Base-by-base conservation (phyloP, 2,888 invertebrate genomes). In the Tineola bisselliella region DNA sequence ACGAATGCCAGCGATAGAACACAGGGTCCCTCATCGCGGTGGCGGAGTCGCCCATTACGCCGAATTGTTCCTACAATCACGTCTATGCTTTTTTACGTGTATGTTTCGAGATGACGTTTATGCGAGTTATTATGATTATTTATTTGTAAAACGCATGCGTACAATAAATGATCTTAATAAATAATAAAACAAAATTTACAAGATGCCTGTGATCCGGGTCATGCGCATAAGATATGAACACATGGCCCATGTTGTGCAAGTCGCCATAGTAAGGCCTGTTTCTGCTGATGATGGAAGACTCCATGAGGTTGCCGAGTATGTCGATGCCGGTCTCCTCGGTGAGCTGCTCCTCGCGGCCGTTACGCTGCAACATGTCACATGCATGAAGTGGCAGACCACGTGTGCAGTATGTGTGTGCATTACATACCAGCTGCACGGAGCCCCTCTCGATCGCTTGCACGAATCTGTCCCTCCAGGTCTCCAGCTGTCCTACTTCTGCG, bases 1-100 rank as follows among this genome's bases (percentile, higher is more conserved):
- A 92, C 0, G 92, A 89, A 71, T 96, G 95, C 93, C 93, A 95
- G 72, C 93, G 91, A 82, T 95, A 95, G 87, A 95, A 95, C 15
- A 93, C 81, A 0, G 95, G 95, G 79, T 96, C 96, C 1, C 95
- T 88, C 94, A 95, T 95, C 0, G 95, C 93, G 0, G 94, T 94
- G 0, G 94, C 90, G 0, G 93, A 90, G 71, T 95, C 95, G 0
- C 94, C 94, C 90, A 95, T 95, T 30, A 94, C 92, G 44, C 93
- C 91, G 69, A 93, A 93, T 58, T 90, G 89, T 79, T 95, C 95
- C 92, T 94, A 71, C 4, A 25, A 25, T 25, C 25, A 25, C 25
- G 6, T 17, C 25, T 4, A 4, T 25, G 25, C 66, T n/a, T n/a
- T n/a, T n/a, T n/a, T n/a, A n/a, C n/a, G n/a, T n/a, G n/a, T n/a